Evolutionary conservation across 2,797 vertebrate species (phyloP), one percentile per base, ranked within the genome.

Genomic region (Oreortyx pictus): DNA sequence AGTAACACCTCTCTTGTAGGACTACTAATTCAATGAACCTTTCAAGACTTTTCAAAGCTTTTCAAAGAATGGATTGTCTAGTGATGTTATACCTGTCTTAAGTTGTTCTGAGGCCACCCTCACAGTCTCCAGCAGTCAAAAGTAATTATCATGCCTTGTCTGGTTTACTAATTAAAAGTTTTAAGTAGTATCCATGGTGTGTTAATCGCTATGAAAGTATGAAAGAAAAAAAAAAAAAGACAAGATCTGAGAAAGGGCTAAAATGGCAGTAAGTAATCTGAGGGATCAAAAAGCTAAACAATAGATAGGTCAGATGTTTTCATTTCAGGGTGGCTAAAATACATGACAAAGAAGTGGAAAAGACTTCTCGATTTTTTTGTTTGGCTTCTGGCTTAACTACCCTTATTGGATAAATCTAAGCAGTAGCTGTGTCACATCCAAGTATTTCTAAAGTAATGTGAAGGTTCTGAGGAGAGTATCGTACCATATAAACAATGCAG

Each of bases 41-140:
- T 92, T 67, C 13, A 86, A 82, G 56, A 76, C 17, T 71, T 81
- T 27, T 75, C 33, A 92, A 60, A 84, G 56, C 9, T 92, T 92
- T 95, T 86, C 77, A 92, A 78, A 72, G 31, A 73, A 64, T 7
- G 11, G 72, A 19, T n/a, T 93, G 49, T 10, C 29, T n/a, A 90
- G 18, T 14, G 14, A 41, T 89, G 64, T 77, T 82, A 84, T 14
- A 92, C 24, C n/a, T 25, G 67, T 31, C 25, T 54, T 60, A 89
- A 47, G 64, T 52, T 82, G 62, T 79, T 65, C 56, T 68, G 52
- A 73, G 82, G 60, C 77, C 82, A 81, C 67, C 59, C 52, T 75
- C 8, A 1, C 22, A 59, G 74, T 74, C 41, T 84, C 22, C 52
- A 74, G 44, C 25, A 54, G 20, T 82, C 9, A 76, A 79, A 86